Evolutionary conservation across 1,140 invertebrate genomes (phyloP), one percentile per base, ranked within the genome.

Genomic region (Nymphalis io): DNA sequence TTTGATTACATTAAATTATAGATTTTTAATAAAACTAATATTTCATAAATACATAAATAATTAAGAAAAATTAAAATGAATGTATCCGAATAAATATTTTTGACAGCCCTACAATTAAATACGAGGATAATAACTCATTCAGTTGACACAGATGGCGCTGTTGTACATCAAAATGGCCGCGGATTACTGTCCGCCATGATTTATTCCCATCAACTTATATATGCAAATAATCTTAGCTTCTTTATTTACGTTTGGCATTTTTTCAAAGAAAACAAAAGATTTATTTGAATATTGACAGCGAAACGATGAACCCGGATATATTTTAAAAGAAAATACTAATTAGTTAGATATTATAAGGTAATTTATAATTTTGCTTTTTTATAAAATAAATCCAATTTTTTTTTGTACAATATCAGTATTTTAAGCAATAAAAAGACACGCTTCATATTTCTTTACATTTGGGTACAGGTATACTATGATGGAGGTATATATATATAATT

Each of bases 131-230:
- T 90, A 90, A 89, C 85, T 89, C 88, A 89, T 87, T 83, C 80
- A 82, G 83, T 87, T 90, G 88, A 90, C 88, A 89, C 88, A 90
- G 87, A 90, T 90, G 87, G 85, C 87, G 84, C 77, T 86, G 82
- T 75, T 85, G 83, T 88, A 86, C 80, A 88, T 90, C 88, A 90
- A 89, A 88, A 87, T 88, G 87, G 87, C 84, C 79, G 80, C 83
- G 81, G 88, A 88, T 88, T 85, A 87, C 78, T 81, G 88, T 87
- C 85, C 79, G 73, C 74, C 65, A 81, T 90, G 87, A 89, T 89
- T 89, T 90, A 89, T 89, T 76, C 69, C 73, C 82, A 83, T 84
- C 84, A 88, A 84, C 72, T 80, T 77, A 81, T 70, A 46, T 71
- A 71, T 71, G 69, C 63, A 66, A 71, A 71, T 66, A 46, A 71